A percentile compares a stretch with the other conserved stretches of the same genome.
Conservation (phyloP, 2,888 invertebrate genomes). For the Cybosia mesomella region DNA sequence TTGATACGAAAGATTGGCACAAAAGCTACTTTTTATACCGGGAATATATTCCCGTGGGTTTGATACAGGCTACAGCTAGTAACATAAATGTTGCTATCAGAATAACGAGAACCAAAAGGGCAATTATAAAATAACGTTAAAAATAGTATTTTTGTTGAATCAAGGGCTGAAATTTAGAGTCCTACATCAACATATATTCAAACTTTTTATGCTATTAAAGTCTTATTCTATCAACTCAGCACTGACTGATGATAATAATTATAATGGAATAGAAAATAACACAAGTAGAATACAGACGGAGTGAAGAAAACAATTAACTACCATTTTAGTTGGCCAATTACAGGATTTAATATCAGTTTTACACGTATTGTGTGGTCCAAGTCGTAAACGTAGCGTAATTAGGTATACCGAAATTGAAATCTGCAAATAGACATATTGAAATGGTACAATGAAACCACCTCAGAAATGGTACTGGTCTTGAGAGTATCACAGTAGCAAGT, state of each 20-base stretch:
- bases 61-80: too few relatives aligned
- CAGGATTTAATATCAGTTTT: slow-evolving; percentile 34
- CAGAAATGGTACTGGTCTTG: neutral
- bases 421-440: neutral
- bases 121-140: neutral
- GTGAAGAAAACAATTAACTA: slow-evolving; percentile 70
- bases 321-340: slow-evolving; percentile 35
- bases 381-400: slow-evolving; percentile 11
- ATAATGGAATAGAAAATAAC: slow-evolving; percentile 63
- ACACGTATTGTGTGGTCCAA: slow-evolving; percentile 25
- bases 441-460: too few relatives aligned
- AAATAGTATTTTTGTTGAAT: neutral
- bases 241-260: slow-evolving; percentile 38
- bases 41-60: neutral
- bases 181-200: neutral
- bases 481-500: neutral
- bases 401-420: neutral
- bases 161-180: neutral
- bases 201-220: slow-evolving; percentile 5
- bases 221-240: slow-evolving; percentile 13
- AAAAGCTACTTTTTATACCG: neutral
- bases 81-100: too few relatives aligned
- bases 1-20: neutral
- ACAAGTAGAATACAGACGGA: slow-evolving; percentile 56
- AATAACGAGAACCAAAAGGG: neutral